A percentile compares a stretch with the other conserved stretches of the same genome.
Evolutionary conservation across 1,140 invertebrate genomes (phyloP).

Genomic region (Parasteatoda tepidariorum): DNA sequence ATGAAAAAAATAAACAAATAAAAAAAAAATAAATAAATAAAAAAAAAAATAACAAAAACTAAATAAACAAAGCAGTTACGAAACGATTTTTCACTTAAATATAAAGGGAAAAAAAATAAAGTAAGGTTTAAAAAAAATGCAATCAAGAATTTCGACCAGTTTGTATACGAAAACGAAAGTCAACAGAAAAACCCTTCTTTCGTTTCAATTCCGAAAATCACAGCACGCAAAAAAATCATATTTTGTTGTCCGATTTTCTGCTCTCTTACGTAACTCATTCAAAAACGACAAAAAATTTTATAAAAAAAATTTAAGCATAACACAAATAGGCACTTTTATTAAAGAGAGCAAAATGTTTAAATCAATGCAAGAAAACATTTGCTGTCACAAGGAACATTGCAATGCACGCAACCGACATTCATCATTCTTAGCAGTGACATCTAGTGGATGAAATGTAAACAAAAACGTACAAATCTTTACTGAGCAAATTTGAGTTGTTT

Average conservation of each 20-base stretch:
- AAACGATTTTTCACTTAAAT: not conserved
- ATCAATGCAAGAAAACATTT: constrained; percentile 47
- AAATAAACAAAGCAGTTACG: no score
- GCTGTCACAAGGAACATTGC: not conserved
- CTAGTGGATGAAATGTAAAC: constrained; percentile 23
- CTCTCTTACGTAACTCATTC: constrained; percentile 1
- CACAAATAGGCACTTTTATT: constrained; percentile 18
- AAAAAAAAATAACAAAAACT: not conserved
- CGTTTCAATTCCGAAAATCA: not conserved
- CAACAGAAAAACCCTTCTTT: constrained; percentile 5
- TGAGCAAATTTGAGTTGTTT: not conserved
- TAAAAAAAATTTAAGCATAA: not conserved
- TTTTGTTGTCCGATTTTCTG: constrained; percentile 17
- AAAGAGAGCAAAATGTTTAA: constrained; percentile 39
- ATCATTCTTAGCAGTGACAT: constrained; percentile 41
- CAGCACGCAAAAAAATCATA: constrained; percentile 34
- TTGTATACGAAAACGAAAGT: not conserved
- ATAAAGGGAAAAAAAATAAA: not conserved
- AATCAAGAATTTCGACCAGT: not conserved
- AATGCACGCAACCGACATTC: constrained; percentile 36
- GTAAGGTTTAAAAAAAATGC: not conserved
- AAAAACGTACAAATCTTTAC: constrained; percentile 17
- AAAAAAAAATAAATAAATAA: no score
- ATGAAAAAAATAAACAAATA: no score
- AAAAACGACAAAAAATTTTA: not conserved